Evolutionary conservation across 92 coral and sea anemone species (phyloP), one percentile per base, ranked within the genome.

Genomic region (Blastomussa wellsi): DNA sequence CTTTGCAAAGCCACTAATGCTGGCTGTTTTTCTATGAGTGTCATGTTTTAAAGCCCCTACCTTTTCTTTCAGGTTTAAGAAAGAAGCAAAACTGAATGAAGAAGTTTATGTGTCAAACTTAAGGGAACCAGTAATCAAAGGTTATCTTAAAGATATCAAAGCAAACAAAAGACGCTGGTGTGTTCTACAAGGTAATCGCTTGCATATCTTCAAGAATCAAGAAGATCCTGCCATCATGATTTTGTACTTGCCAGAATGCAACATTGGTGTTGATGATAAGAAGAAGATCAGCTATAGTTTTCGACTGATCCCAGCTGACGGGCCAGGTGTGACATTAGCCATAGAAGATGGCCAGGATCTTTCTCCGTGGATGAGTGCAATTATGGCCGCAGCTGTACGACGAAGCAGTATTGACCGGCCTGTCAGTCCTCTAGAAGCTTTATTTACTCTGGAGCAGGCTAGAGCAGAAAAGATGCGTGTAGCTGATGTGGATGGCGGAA

Each of bases 301-400:
- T 60, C 84, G 93, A 73, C 81, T 93, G 76, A 89, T 89, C 5
- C 97, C 92, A 67, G 85, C 85, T 60, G 99, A 91, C 2, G 92
- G 92, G 42, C 95, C 93, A 5, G 84, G 91, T 36, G 92, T 97
- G 69, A 90, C 93, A 16, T 87, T 97, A 38, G 98, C 98, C 16
- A 94, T 97, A 60, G 99, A 97, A 77, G 95, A 91, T 78, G 99
- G 98, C 5, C 95, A 93, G 39, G 99, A 97, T 59, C 82, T 97
- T 24, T 97, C 99, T 1, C 98, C 99, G 38, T 97, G 99, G 99
- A 95, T 97, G 98, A 97, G 96, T 83, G 98, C 99, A 16, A 90
- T 97, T 24, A 97, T 97, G 93, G 96, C 99, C 7, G 99, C 99
- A 7, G 95, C 88, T 19, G 99, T 96, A 53, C 90, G 97, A 1